phyloP scores from a whole-genome alignment of 2,888 invertebrate species.

The Polyommatus icarus region DNA sequence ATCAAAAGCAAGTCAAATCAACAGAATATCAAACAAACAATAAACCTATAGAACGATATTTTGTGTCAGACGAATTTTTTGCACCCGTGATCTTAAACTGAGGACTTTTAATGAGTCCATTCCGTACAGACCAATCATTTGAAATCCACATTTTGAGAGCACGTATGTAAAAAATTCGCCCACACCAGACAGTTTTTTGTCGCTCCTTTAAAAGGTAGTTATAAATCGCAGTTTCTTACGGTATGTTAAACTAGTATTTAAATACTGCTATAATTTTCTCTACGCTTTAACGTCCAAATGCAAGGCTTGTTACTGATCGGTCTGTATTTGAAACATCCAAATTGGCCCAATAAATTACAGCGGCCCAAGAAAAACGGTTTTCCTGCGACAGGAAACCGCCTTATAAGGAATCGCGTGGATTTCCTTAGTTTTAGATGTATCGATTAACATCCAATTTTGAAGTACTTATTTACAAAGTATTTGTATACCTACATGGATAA shows the following conservation, averaged over 20 bases:
- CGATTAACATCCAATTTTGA: constrained; percentile 34
- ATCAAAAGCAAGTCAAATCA: no score
- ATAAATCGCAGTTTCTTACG: neutral
- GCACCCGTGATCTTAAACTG: neutral
- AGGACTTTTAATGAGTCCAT: neutral
- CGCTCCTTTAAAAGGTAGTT: neutral
- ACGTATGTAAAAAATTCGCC: neutral
- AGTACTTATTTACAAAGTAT: neutral
- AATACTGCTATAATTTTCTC: constrained; percentile 13
- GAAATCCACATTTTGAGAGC: neutral
- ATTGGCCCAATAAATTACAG: constrained; percentile 21
- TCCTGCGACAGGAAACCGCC: constrained; percentile 28
- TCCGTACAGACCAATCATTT: neutral
- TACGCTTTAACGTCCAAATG: constrained; percentile 12
- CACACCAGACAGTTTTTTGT: neutral
- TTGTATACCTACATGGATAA: neutral
- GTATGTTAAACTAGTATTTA: constrained; percentile 13
- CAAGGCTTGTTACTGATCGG: neutral
- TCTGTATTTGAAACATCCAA: constrained; percentile 20
- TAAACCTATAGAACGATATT: no score
- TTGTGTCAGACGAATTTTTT: no score
- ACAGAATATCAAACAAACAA: no score
- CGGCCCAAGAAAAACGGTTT: neutral
- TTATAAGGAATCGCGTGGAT: neutral
- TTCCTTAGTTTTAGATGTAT: constrained; percentile 37